Percentiles rank a stretch among this genome's conserved stretches.
phyloP scores from a whole-genome alignment of 2,888 invertebrate genomes.

The Pachydiplax longipennis region DNA sequence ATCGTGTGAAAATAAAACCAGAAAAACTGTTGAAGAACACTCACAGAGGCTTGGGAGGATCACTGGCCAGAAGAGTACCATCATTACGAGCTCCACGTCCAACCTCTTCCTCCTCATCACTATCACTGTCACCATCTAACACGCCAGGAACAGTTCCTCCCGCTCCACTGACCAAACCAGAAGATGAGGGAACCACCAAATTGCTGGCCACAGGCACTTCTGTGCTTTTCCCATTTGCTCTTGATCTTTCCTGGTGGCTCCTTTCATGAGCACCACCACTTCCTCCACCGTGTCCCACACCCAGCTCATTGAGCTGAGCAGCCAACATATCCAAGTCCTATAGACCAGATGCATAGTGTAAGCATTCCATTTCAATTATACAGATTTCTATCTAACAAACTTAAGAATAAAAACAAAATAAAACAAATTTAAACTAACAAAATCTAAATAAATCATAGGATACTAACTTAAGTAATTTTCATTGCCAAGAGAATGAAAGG shows the following conservation, averaged over 20 bases:
- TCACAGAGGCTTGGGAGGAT: slow-evolving; percentile 96
- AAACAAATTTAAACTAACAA: not conserved
- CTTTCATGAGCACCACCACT: slow-evolving; percentile 56
- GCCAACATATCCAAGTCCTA: slow-evolving; percentile 97
- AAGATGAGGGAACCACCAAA: slow-evolving; percentile 52
- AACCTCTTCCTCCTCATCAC: slow-evolving; percentile 83
- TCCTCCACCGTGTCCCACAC: slow-evolving; percentile 75
- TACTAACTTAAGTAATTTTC: not conserved
- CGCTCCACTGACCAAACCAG: slow-evolving; percentile 69
- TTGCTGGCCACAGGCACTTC: slow-evolving; percentile 62
- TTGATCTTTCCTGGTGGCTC: slow-evolving; percentile 58
- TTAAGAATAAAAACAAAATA: not conserved
- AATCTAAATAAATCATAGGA: not conserved
- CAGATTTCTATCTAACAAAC: not conserved
- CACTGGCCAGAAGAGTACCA: slow-evolving; percentile 93
- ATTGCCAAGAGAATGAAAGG: too few relatives aligned
- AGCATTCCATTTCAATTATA: too few relatives aligned
- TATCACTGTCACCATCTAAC: slow-evolving; percentile 58
- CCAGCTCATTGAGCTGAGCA: slow-evolving; percentile 93
- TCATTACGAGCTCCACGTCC: slow-evolving; percentile 85
- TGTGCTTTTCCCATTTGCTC: slow-evolving; percentile 67
- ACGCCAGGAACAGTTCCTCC: slow-evolving; percentile 73
- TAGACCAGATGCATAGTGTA: slow-evolving; percentile 49
- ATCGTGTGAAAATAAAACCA: not conserved
- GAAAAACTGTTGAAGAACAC: slow-evolving; percentile 57